Evolutionary conservation across 2,113 vertebrate species (phyloP), one percentile per base, ranked within the genome.

Genomic region (Colius striatus): DNA sequence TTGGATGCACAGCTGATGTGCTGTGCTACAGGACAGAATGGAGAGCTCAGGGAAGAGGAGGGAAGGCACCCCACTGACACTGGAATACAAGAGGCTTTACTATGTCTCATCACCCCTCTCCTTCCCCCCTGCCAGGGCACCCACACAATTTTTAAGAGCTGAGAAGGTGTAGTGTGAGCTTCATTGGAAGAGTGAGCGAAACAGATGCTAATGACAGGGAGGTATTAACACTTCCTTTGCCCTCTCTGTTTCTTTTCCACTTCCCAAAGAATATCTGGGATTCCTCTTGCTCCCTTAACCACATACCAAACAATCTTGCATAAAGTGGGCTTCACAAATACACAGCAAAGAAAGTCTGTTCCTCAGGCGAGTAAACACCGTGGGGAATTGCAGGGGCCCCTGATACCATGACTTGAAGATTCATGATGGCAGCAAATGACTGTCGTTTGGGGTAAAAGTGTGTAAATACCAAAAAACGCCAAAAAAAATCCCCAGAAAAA

Each of bases 51-150:
- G 23, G 51, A 66, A 32, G 36, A 83, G 43, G 8, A 45, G 48
- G 8, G 22, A 22, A 36, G 18, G 30, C 22, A 60, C 21, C 20
- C 12, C 0, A 1, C n/a, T 54, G 58, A 15, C 10, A 1, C 27
- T 32, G 60, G 19, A 29, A 60, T 62, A 41, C 15, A 38, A 74
- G 5, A 55, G 27, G 27, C 34, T 57, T 63, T 22, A 74, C 43
- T 11, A 30, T 0, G 0, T 67, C 34, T 61, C 13, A 11, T 38
- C 47, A 26, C 22, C 22, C 36, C 16, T 83, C 22, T 26, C 41
- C 34, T 73, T 20, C 22, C 17, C 23, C 16, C 23, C 32, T 63
- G 17, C 23, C 29, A 20, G 10, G 47, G 34, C 20, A 74, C 43
- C 14, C 1, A 2, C 7, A 23, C 10, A 1, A 0, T 26, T 80